Conservation (phyloP, 2,797 vertebrate genomes). For the Oophaga sylvatica region DNA sequence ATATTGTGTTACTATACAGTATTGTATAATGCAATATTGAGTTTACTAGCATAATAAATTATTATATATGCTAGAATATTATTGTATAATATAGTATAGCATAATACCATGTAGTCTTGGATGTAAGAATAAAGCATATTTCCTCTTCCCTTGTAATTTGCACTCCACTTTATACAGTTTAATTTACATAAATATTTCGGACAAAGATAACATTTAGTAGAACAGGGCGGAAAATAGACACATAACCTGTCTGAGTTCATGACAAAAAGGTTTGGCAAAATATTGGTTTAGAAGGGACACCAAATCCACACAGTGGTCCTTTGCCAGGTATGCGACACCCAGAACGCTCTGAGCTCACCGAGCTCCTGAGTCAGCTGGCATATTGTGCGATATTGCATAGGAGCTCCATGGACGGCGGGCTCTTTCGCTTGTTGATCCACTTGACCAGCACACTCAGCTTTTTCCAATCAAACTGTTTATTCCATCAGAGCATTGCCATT, state of each 20-base stretch:
- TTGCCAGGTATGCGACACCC: constrained; percentile 47
- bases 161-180: background rate
- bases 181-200: background rate
- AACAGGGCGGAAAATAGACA: background rate
- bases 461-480: constrained; percentile 48
- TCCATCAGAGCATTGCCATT: constrained; percentile 46
- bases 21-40: background rate
- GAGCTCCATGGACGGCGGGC: constrained; percentile 47
- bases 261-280: constrained; percentile 3
- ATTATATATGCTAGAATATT: background rate
- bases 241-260: background rate
- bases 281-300: constrained; percentile 15
- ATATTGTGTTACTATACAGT: background rate
- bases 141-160: background rate
- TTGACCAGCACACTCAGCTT: constrained; percentile 63
- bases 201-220: background rate
- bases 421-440: constrained; percentile 43
- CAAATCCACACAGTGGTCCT: constrained; percentile 17
- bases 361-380: constrained; percentile 47
- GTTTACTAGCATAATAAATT: background rate
- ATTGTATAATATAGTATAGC: background rate
- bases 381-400: constrained; percentile 41
- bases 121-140: background rate
- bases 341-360: constrained; percentile 42
- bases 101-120: background rate